Base-by-base conservation (phyloP, 2,888 invertebrate species). In the Drosophila silvestris region DNA sequence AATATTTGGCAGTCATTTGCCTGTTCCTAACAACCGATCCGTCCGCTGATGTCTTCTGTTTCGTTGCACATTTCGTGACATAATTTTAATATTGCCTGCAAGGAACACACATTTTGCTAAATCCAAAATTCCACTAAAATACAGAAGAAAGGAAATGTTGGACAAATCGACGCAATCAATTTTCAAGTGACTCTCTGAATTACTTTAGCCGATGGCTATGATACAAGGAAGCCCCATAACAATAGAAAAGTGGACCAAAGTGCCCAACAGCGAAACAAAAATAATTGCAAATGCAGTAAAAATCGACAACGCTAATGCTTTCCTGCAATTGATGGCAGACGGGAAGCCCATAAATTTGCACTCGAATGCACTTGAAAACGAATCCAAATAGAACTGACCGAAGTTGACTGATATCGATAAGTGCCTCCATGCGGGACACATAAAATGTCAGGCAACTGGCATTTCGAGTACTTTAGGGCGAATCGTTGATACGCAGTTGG, bases 281-380 rank as follows among this genome's bases (percentile, higher is more conserved):
- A 79, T 81, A 79, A 89, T 83, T 77, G 89, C 89, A 72, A 86
- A 69, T 74, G 89, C 65, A 81, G 50, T 39, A 72, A 61, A 74
- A 73, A 57, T 70, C 64, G 87, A 83, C 89, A 71, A 19, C 64
- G 52, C 68, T 83, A 88, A 84, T 85, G 82, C 26, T 44, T 73
- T 58, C 3, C 73, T 62, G 79, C 62, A 73, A 68, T 68, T 74
- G 44, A 47, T 70, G 70, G 39, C 81, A 57, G 66, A 12, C 54
- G 64, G 59, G 33, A 44, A 53, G 50, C 82, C 54, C 82, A 77
- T 81, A 74, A 81, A 81, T 77, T 77, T 81, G 58, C 54, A 58
- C n/a, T 65, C 35, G 30, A 41, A 73, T 81, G 84, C 77, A 86
- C 84, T 86, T 81, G 64, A 73, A 73, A 69, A 61, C 35, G 26